Conservation (phyloP, 2,888 invertebrate genomes). For the Cenopis cana region DNA sequence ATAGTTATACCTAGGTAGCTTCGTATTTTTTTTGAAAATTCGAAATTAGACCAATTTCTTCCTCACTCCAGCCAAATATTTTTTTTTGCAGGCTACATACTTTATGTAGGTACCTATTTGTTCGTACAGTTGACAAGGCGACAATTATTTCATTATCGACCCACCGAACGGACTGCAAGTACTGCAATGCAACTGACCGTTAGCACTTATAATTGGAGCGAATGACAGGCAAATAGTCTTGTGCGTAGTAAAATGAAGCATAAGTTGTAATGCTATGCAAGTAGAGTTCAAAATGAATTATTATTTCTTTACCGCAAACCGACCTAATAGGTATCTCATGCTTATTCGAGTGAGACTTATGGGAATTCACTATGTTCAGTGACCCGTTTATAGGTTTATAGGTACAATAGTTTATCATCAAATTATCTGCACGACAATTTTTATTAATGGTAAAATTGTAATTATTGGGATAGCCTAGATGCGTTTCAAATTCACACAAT, state of each 20-base stretch:
- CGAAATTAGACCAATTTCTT: not conserved
- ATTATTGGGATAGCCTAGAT: too few species aligned
- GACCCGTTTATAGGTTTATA: too few species aligned
- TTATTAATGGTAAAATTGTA: too few species aligned
- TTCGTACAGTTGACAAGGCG: constrained; percentile 12
- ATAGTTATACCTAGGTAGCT: not conserved
- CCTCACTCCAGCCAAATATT: not conserved
- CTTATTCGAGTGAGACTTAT: constrained; percentile 37
- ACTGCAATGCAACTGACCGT: constrained; percentile 37
- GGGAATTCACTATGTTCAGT: constrained; percentile 36
- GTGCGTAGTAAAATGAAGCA: not conserved
- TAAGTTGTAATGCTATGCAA: not conserved
- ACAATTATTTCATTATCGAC: constrained; percentile 33
- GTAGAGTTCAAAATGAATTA: constrained; percentile 19
- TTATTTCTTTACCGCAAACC: constrained; percentile 8
- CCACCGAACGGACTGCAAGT: constrained; percentile 29
- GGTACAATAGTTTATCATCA: too few species aligned
- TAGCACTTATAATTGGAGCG: constrained; percentile 35
- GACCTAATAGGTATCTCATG: constrained; percentile 33
- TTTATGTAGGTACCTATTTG: not conserved
- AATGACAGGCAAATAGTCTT: constrained; percentile 16
- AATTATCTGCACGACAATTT: too few species aligned
- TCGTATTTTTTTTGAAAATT: not conserved
- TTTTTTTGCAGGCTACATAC: not conserved
- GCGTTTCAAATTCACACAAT: too few species aligned